Base-by-base conservation (phyloP, 2,113 vertebrate genomes). In the Pithys albifrons region DNA sequence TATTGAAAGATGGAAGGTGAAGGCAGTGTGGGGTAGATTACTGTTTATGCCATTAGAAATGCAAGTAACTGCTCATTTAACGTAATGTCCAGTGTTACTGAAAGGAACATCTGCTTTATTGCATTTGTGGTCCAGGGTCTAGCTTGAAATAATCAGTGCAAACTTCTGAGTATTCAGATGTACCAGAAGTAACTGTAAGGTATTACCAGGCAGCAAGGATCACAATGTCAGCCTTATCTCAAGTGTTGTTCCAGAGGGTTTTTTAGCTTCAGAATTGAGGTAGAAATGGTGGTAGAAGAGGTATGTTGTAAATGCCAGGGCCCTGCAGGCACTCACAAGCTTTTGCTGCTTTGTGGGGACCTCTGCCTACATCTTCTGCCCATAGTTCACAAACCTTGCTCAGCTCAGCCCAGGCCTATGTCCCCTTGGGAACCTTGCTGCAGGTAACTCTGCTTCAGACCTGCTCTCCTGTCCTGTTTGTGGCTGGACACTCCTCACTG, bases 331-430 rank as follows among this genome's bases (percentile, higher is more conserved):
- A 72, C 33, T 25, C 37, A 39, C 17, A 28, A 51, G 14, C 19
- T 35, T 65, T 80, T 1, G 3, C 18, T 70, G 45, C 41, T 66
- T 66, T 85, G 46, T 2, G 1, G 31, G 23, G 16, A 37, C 45
- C 8, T 46, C 57, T 23, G 58, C 10, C 29, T 0, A 0, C 18
- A 48, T 37, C 15, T 3, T 19, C 45, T 85, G n/a, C 39, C 52
- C 16, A 10, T 16, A 49, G 75, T 66, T 43, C 43, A 43, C 65
- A 82, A 57, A 46, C 14, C 20, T 7, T 33, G 15, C 66, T 71
- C 45, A 75, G 23, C 57, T 70, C 46, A 80, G 55, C 28, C 37
- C 25, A 41, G 11, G 22, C 9, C 29, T 4, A 28, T 55, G 33
- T 14, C 4, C 7, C 8, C 10, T 15, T 57, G 61, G 31, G 46